Evolutionary conservation across 1,140 invertebrate species (phyloP).

Genomic region (Paramacrobiotus metropolitanus): DNA sequence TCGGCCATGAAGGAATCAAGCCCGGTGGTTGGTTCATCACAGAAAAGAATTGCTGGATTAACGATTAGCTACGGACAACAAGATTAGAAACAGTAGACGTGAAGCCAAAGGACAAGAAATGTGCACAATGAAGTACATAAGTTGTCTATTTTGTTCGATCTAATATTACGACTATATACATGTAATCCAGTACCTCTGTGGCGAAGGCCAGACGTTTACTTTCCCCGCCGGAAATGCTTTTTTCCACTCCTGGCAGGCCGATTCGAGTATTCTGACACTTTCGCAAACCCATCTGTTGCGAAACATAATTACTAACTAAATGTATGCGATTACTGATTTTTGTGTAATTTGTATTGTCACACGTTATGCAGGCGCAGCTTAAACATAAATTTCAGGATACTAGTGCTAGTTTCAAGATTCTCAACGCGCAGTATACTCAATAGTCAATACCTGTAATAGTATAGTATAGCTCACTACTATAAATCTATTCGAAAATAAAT

Average conservation of each 20-base stretch:
- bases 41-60: conserved; percentile 48
- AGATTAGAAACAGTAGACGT: neutral
- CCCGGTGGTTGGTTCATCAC: conserved; percentile 57
- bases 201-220: conserved; percentile 26
- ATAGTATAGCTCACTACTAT: too few relatives aligned
- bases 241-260: conserved; percentile 15
- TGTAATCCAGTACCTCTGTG: conserved; percentile 24
- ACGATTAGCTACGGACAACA: conserved; percentile 36
- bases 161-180: neutral
- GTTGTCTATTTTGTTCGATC: neutral
- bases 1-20: conserved; percentile 54
- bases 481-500: too few relatives aligned
- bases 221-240: conserved; percentile 25
- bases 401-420: too few relatives aligned
- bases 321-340: neutral
- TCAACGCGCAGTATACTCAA: too few relatives aligned
- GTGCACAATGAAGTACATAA: neutral
- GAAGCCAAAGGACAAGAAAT: neutral
- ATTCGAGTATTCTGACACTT: conserved; percentile 18
- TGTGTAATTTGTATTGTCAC: neutral
- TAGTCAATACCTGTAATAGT: too few relatives aligned
- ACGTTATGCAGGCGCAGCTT: too few relatives aligned
- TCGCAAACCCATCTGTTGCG: conserved; percentile 23
- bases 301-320: neutral
- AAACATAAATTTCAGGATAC: too few relatives aligned